A percentile compares a stretch with the other conserved stretches of the same genome.
These are phyloP conservation scores for Axea sp. DNA, from an alignment of 2,888 invertebrate species.

Conservation along the genomic window DNA sequence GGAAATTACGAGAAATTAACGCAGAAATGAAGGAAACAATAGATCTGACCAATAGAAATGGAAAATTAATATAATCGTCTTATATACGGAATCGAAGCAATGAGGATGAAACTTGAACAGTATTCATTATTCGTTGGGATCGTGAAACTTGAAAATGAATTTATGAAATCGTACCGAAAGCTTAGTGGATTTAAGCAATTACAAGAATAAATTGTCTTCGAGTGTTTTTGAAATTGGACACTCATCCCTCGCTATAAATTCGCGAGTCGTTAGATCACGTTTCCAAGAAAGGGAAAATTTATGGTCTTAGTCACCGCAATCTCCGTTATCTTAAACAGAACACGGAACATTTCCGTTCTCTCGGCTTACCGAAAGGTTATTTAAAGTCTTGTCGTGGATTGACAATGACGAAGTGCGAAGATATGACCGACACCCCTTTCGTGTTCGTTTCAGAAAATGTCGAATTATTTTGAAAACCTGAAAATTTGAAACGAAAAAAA, in stretches of 20 bases:
- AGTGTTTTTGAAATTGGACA: slow-evolving; percentile 66
- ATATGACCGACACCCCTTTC: slow-evolving; percentile 57
- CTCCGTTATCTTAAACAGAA: slow-evolving; percentile 76
- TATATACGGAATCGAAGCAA: too few species aligned
- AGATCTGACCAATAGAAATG: too few species aligned
- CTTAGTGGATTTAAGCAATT: slow-evolving; percentile 41
- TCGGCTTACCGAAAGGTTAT: slow-evolving; percentile 63
- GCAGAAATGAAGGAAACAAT: too few species aligned
- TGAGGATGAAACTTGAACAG: too few species aligned
- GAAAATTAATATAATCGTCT: too few species aligned
- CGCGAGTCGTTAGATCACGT: slow-evolving; percentile 65
- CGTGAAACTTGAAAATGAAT: too few species aligned
- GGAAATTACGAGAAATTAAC: too few species aligned
- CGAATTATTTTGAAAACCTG: too few species aligned
- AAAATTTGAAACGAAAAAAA: too few species aligned
- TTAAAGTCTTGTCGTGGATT: slow-evolving; percentile 65
- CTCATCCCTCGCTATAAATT: slow-evolving; percentile 69
- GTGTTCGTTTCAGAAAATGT: slow-evolving; percentile 41
- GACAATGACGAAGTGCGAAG: slow-evolving; percentile 72
- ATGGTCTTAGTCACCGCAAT: slow-evolving; percentile 70
- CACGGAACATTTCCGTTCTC: slow-evolving; percentile 67
- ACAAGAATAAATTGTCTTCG: slow-evolving; percentile 64
- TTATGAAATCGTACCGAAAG: slow-evolving; percentile 9
- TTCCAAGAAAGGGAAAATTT: slow-evolving; percentile 65
- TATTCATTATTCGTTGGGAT: too few species aligned